Percentiles rank a stretch among this genome's conserved stretches.
These are phyloP conservation scores for Rhabdornis inornatus DNA, from an alignment of 2,113 vertebrate genomes.

Conservation along the genomic window DNA sequence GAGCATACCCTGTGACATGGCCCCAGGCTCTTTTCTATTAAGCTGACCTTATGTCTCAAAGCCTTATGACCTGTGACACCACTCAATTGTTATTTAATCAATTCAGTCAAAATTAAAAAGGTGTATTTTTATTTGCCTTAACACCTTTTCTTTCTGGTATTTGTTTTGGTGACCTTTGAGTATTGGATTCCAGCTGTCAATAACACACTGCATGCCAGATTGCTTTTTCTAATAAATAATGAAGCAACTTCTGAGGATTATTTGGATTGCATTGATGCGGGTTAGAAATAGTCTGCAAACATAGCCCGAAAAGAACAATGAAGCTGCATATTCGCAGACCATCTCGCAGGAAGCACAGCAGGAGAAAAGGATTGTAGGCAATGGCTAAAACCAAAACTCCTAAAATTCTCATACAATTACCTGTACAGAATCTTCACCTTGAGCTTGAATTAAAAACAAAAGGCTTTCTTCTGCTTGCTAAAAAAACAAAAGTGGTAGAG, in stretches of 20 bases:
- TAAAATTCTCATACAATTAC: not conserved
- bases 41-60: slow-evolving; percentile 63
- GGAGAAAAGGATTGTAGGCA: not conserved
- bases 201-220: slow-evolving; percentile 52
- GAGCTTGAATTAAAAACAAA: not conserved
- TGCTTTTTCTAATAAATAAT: slow-evolving; percentile 75
- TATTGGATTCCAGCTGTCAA: slow-evolving; percentile 72
- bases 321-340: not conserved
- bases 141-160: slow-evolving; percentile 62
- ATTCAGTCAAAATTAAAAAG: slow-evolving; percentile 78
- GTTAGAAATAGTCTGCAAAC: slow-evolving; percentile 25
- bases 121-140: slow-evolving; percentile 75
- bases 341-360: not conserved
- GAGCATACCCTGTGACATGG: slow-evolving; percentile 56
- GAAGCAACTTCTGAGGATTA: slow-evolving; percentile 53
- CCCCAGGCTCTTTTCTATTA: slow-evolving; percentile 66
- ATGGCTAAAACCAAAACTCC: not conserved
- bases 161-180: slow-evolving; percentile 72
- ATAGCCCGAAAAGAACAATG: not conserved
- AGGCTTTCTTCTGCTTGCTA: not conserved
- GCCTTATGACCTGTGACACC: slow-evolving; percentile 75
- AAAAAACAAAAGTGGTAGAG: not conserved
- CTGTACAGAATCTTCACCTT: not conserved
- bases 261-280: not conserved
- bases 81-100: slow-evolving; percentile 78